A percentile compares a stretch with the other conserved stretches of the same genome.
These are phyloP conservation scores for Meiosimyza platycephala DNA, from an alignment of 2,888 invertebrate genomes.

Conservation along the genomic window DNA sequence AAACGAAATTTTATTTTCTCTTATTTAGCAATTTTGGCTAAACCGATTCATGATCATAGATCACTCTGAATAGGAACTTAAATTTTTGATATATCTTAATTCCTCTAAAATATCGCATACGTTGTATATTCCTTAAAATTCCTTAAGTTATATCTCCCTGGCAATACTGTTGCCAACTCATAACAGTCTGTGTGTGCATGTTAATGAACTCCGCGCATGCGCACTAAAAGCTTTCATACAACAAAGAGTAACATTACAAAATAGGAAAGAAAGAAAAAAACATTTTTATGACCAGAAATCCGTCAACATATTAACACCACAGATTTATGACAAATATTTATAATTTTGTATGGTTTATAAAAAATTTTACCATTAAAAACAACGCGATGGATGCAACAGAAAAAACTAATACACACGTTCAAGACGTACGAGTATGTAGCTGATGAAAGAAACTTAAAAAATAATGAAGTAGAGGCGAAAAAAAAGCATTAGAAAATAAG, in stretches of 20 bases:
- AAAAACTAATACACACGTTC: too few relatives aligned
- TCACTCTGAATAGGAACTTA: too few relatives aligned
- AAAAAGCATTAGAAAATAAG: constrained; percentile 47
- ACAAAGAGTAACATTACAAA: constrained; percentile 37
- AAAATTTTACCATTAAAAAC: constrained; percentile 29
- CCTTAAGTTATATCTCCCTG: too few relatives aligned
- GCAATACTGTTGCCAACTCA: not conserved
- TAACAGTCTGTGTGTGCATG: constrained; percentile 44
- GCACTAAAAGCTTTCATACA: constrained; percentile 53
- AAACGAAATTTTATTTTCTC: too few relatives aligned
- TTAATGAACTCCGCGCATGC: constrained; percentile 57
- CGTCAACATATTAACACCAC: constrained; percentile 62
- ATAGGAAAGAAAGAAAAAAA: constrained; percentile 24
- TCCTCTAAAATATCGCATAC: too few relatives aligned
- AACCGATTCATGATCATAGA: too few relatives aligned
- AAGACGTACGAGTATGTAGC: not conserved
- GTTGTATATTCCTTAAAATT: too few relatives aligned
- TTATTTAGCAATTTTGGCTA: too few relatives aligned
- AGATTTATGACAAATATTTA: constrained; percentile 44
- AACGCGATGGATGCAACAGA: not conserved
- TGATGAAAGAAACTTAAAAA: constrained; percentile 19
- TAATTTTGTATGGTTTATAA: constrained; percentile 42
- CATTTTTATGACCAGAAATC: constrained; percentile 60
- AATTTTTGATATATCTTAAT: too few relatives aligned
- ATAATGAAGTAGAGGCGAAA: constrained; percentile 53